phyloP scores from a whole-genome alignment of 2,797 vertebrate species.

The Urophycis tenuis region DNA sequence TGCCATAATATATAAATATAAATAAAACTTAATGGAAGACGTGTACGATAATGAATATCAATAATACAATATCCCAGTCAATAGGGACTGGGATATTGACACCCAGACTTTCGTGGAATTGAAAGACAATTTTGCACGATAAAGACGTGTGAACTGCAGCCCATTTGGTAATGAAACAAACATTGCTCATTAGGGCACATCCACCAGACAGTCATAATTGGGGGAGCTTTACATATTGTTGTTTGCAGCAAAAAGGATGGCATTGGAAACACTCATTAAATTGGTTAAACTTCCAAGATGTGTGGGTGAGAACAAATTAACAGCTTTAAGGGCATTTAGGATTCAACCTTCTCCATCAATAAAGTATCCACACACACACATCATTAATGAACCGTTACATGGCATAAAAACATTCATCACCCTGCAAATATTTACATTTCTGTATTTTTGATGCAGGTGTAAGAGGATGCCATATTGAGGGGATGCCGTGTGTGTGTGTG shows the following conservation, averaged over 20 bases:
- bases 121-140: background rate
- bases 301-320: background rate
- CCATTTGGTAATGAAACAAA: background rate
- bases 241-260: background rate
- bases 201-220: background rate
- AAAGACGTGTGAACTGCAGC: too few relatives aligned
- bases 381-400: background rate
- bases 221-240: background rate
- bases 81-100: background rate
- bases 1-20: background rate
- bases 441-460: background rate
- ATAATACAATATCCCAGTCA: too few relatives aligned
- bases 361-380: background rate
- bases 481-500: background rate
- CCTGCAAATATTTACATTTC: background rate
- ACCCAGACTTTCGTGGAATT: background rate
- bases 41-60: background rate
- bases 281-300: background rate
- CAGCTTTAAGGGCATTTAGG: background rate
- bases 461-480: background rate
- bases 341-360: background rate
- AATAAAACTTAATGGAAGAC: background rate
- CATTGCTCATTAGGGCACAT: background rate
- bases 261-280: background rate
- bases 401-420: background rate